Evolutionary conservation across 2,888 invertebrate genomes (phyloP).

Genomic region (Hymenopus coronatus): DNA sequence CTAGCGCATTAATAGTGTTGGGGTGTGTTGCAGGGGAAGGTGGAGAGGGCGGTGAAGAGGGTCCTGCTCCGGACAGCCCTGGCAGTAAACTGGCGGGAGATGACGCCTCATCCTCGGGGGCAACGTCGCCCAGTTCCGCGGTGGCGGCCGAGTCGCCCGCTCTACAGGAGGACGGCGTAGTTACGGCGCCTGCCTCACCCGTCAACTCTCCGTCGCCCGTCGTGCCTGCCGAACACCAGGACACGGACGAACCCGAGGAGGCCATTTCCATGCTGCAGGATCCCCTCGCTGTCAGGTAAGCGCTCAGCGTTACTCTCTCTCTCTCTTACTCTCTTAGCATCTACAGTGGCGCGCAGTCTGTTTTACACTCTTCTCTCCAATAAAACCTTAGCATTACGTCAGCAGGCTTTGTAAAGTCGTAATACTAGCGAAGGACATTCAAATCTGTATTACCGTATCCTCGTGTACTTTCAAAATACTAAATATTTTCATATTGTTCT

Average conservation of each 20-base stretch:
- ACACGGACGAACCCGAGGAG: conserved; percentile 35
- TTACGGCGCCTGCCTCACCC: conserved; percentile 45
- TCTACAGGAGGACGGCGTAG: conserved; percentile 2
- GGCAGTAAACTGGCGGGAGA: conserved; percentile 47
- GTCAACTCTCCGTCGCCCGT: conserved; percentile 41
- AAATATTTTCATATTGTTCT: no score
- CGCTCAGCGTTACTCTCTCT: no score
- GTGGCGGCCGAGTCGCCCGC: conserved; percentile 33
- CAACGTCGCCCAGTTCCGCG: conserved; percentile 20
- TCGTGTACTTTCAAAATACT: no score
- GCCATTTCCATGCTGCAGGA: conserved; percentile 25
- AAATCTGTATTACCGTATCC: no score
- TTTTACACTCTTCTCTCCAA: no score
- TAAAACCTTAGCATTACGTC: no score
- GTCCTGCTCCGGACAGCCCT: conserved; percentile 56
- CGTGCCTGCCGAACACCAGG: conserved; percentile 23
- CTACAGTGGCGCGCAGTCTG: no score
- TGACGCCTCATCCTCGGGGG: conserved; percentile 42
- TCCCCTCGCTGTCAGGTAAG: conserved; percentile 34
- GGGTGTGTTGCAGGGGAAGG: conserved; percentile 55
- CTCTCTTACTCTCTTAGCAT: no score
- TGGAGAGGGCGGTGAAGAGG: conserved; percentile 49
- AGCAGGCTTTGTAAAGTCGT: no score
- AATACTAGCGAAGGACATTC: no score
- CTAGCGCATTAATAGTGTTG: background rate